Evolutionary conservation across 2,888 invertebrate species (phyloP), one percentile per base, ranked within the genome.

Genomic region (Hipparchia sbordonii): DNA sequence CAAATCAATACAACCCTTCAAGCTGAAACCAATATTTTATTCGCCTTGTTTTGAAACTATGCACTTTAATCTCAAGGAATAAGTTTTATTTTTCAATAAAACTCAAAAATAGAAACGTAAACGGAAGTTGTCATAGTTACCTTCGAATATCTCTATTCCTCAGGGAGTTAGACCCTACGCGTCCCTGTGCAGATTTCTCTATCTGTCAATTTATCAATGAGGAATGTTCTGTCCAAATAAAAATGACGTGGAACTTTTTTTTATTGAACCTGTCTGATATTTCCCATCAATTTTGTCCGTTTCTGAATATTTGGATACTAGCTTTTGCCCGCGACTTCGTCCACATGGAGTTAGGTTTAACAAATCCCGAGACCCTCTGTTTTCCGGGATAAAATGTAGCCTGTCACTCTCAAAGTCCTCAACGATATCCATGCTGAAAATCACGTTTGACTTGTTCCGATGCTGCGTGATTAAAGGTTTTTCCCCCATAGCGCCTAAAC

Each of bases 1-100:
- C 54, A 70, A 76, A 72, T 79, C 79, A 78, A 81, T 66, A 56
- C 67, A 74, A 67, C 71, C 68, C 61, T 69, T 63, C 13, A 8
- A 33, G 23, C 33, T 60, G 46, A 72, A 39, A 63, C 33, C 62
- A 67, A 51, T 23, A 23, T 4, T 45, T 60, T 23, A 60, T 60
- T 54, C 54, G 2, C 56, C n/a, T 0, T 23, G 1, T 67, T 57
- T 12, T 46, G 12, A 10, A 56, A 6, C 54, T 45, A 6, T 23
- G 2, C 13, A 13, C 67, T 67, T 56, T 57, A 57, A 10, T 9
- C 1, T 7, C 2, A 61, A 10, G 10, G 0, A 0, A 56, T 39
- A 67, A 61, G 23, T 33, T 52, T 39, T 54, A 57, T 12, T 10
- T 67, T 52, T 46, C 6, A 56, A 67, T 57, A 46, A 8, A 9